Evolutionary conservation across 1,140 invertebrate species (phyloP).

Genomic region (Rhopalosiphum maidis): DNA sequence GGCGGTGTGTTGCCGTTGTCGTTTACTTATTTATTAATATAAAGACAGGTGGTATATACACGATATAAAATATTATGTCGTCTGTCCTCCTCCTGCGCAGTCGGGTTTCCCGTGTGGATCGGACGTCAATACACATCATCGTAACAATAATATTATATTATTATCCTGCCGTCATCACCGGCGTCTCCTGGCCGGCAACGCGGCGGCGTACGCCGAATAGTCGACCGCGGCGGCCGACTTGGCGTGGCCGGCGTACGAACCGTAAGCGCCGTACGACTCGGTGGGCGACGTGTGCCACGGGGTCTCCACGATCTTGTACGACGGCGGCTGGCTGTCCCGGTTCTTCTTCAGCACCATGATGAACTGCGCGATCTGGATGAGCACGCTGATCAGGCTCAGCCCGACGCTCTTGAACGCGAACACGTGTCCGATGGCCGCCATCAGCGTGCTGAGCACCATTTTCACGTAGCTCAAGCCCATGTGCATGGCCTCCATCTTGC

Average conservation of each 20-base stretch:
- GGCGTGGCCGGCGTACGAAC: background rate
- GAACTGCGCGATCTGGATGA: constrained; percentile 42
- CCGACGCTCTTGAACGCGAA: constrained; percentile 31
- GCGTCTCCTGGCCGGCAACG: background rate
- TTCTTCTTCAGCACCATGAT: constrained; percentile 34
- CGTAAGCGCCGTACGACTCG: background rate
- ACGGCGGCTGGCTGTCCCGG: background rate
- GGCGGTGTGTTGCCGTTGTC: too few relatives aligned
- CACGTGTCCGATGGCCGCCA: background rate
- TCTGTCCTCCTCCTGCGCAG: too few relatives aligned
- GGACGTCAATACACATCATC: background rate
- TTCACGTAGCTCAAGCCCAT: constrained; percentile 39
- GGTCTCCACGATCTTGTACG: constrained; percentile 41
- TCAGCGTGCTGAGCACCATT: background rate
- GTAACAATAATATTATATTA: too few relatives aligned
- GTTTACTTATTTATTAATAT: too few relatives aligned
- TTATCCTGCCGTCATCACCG: background rate
- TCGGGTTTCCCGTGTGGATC: background rate
- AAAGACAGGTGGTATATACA: too few relatives aligned
- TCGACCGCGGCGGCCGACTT: background rate
- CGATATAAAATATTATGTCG: too few relatives aligned
- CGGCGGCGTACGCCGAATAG: background rate
- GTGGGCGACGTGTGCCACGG: constrained; percentile 31
- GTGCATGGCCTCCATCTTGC: constrained; percentile 35
- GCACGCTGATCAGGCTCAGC: constrained; percentile 19